phyloP scores from a whole-genome alignment of 1,140 invertebrate genomes.

The Oryctes rhinoceros region DNA sequence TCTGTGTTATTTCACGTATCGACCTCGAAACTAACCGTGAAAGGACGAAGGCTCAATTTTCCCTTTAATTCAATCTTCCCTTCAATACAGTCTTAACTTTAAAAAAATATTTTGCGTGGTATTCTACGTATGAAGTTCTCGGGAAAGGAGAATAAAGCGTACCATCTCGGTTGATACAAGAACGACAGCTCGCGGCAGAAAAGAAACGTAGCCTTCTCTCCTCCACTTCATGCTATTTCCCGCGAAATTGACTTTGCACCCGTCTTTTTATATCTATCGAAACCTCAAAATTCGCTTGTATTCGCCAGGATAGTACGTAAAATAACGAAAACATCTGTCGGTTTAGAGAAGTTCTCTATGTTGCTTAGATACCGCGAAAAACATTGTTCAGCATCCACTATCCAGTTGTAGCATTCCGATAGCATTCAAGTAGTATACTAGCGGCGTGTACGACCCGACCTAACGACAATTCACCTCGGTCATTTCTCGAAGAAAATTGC shows the following conservation, averaged over 20 bases:
- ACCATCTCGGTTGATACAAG: neutral
- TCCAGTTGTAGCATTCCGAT: neutral
- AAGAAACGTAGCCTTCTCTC: neutral
- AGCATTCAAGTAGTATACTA: neutral
- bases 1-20: no score
- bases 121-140: no score
- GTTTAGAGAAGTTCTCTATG: neutral
- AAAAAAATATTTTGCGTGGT: no score
- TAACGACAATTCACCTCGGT: constrained; percentile 4
- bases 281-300: constrained; percentile 2
- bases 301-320: neutral
- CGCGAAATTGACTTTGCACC: neutral
- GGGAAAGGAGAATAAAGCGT: no score
- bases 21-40: no score
- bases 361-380: neutral
- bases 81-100: no score
- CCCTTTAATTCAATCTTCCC: no score
- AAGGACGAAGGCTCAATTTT: no score
- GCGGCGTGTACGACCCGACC: neutral
- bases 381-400: neutral
- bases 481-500: neutral
- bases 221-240: neutral
- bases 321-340: neutral
- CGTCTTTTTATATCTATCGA: neutral
- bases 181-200: neutral